Evolutionary conservation across 2,113 vertebrate species (phyloP).

Genomic region (Symphodus melops): DNA sequence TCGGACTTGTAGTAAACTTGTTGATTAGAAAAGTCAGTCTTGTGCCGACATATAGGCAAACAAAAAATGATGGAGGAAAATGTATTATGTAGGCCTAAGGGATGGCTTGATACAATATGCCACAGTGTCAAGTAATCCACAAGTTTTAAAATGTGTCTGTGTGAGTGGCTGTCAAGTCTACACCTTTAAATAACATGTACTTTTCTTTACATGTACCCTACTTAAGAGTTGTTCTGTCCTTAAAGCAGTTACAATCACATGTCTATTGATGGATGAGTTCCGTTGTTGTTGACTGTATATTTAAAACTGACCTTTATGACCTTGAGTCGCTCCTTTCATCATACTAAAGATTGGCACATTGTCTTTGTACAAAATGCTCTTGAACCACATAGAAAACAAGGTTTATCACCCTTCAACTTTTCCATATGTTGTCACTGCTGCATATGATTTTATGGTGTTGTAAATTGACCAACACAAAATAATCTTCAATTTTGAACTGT

Average conservation of each 20-base stretch:
- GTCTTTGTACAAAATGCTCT: too few species aligned
- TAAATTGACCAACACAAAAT: background rate
- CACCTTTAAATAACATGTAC: background rate
- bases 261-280: background rate
- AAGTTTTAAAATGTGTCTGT: too few species aligned
- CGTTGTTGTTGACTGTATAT: background rate
- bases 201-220: background rate
- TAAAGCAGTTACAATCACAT: background rate
- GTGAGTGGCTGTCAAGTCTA: background rate
- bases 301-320: background rate
- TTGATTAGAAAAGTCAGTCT: constrained; percentile 15
- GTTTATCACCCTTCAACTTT: background rate
- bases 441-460: background rate
- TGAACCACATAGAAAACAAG: too few species aligned
- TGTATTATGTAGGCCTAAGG: background rate
- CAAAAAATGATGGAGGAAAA: background rate
- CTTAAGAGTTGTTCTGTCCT: too few species aligned
- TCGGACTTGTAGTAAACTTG: constrained; percentile 1
- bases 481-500: too few species aligned
- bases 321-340: background rate
- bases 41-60: background rate
- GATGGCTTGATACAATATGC: background rate
- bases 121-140: background rate
- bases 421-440: background rate
- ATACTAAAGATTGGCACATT: background rate